A percentile compares a stretch with the other conserved stretches of the same genome.
phyloP scores from a whole-genome alignment of 1,140 invertebrate species.

The Apis florea region DNA sequence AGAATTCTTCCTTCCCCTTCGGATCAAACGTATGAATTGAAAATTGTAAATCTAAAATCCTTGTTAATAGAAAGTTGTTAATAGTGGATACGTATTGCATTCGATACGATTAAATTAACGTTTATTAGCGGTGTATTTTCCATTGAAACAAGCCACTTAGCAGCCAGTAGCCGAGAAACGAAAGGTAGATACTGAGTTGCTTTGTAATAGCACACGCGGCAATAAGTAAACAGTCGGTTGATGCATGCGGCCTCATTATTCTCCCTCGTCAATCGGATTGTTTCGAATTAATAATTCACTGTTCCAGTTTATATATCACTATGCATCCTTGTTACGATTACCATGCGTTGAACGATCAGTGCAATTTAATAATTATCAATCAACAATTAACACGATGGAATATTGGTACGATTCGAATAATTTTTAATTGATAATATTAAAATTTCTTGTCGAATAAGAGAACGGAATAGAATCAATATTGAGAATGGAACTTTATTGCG shows the following conservation, averaged over 20 bases:
- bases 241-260: constrained; percentile 31
- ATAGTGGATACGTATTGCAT: background rate
- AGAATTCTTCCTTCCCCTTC: too few relatives aligned
- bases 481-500: too few relatives aligned
- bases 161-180: background rate
- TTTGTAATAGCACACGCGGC: constrained; percentile 1
- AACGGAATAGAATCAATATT: background rate
- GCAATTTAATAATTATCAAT: background rate
- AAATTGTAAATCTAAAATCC: background rate
- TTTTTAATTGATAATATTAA: constrained; percentile 1
- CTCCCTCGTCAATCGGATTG: constrained; percentile 25
- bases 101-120: background rate
- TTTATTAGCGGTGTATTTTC: constrained; percentile 3
- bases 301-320: background rate
- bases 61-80: background rate
- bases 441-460: background rate
- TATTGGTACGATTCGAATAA: background rate
- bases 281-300: constrained; percentile 38
- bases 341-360: background rate
- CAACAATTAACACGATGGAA: constrained; percentile 8
- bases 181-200: background rate
- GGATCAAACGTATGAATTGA: background rate
- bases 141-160: background rate
- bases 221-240: constrained; percentile 34
- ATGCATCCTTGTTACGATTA: background rate